Base-by-base conservation (phyloP, 2,797 vertebrate species). In the Rhinatrema bivittatum region DNA sequence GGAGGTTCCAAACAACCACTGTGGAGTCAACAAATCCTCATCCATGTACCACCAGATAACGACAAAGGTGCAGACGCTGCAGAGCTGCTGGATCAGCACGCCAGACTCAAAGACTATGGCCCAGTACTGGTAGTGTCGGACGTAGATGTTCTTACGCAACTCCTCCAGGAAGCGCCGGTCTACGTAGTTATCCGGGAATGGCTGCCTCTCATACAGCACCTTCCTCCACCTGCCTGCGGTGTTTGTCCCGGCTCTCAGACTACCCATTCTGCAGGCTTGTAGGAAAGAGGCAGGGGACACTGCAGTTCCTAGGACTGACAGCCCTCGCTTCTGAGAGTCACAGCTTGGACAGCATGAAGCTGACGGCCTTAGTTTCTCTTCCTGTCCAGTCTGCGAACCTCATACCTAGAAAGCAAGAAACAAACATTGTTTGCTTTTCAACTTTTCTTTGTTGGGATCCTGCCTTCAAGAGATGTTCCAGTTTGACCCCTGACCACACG, bases 31-130 rank as follows among this genome's bases (percentile, higher is more conserved):
- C 37, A 67, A 25, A 32, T 91, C 91, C 48, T 87, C 72, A 11
- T 94, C 93, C 94, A 99, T 92, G 60, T 96, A 94, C 72, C 88
- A 90, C 94, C 96, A 99, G 25, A 93, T 68, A 4, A 93, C 82
- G 9, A 91, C 87, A 29, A 98, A 97, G 37, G 94, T 69, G 15
- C 94, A 92, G 46, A 99, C 94, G 29, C 91, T 96, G 43, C 93
- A 94, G n/a, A 99, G 72, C 72, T 98, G 91, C 74, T 99, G 93
- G 6, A 90, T 78, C 25, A 99, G 91, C 17, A 90, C 86, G 9
- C 85, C 87, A 0, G 95, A 90, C 60, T 97, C 94, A 14, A 82
- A 88, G 2, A 95, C 93, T 20, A 98, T 91, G 0, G 88, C 61
- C 87, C 82, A 77, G 56, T 94, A 98, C 9, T 74, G 78, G 68